These are phyloP conservation scores for Hirudinaria manillensis DNA, from an alignment of 2,888 invertebrate species.

Conservation along the genomic window DNA sequence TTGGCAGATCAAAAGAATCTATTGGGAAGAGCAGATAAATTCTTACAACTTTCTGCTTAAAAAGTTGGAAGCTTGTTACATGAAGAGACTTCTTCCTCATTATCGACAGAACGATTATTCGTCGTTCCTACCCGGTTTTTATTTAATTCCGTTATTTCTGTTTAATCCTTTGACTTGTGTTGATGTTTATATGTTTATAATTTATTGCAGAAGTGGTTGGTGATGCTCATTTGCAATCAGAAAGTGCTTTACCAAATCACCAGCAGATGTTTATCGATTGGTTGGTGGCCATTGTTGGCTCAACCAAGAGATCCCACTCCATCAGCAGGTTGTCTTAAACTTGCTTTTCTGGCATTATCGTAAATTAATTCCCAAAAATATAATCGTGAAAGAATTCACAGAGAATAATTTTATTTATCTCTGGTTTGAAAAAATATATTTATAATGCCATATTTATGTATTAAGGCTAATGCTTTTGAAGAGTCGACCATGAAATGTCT, in stretches of 20 bases:
- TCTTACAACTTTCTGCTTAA: constrained; percentile 19
- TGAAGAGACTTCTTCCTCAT: constrained; percentile 6
- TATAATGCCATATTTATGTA: no score
- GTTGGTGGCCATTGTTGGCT: constrained; percentile 1
- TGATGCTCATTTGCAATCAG: neutral
- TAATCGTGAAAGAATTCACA: no score
- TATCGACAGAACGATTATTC: neutral
- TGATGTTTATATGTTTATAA: neutral
- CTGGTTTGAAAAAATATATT: no score
- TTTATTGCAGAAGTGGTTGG: neutral
- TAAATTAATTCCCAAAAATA: no score
- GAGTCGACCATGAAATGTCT: no score
- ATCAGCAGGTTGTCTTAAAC: neutral
- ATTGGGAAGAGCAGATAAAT: neutral
- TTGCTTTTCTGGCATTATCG: neutral
- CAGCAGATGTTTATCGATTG: neutral
- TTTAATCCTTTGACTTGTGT: neutral
- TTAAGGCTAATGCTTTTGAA: no score
- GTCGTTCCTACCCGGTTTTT: constrained; percentile 9
- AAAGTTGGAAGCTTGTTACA: neutral
- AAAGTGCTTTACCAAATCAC: neutral
- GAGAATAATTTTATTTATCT: no score
- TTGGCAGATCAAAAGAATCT: constrained; percentile 7
- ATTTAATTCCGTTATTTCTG: neutral
- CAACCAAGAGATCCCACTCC: neutral